Percentiles rank a stretch among this genome's conserved stretches.
phyloP scores from a whole-genome alignment of 2,888 invertebrate genomes.

The Griposia aprilina region DNA sequence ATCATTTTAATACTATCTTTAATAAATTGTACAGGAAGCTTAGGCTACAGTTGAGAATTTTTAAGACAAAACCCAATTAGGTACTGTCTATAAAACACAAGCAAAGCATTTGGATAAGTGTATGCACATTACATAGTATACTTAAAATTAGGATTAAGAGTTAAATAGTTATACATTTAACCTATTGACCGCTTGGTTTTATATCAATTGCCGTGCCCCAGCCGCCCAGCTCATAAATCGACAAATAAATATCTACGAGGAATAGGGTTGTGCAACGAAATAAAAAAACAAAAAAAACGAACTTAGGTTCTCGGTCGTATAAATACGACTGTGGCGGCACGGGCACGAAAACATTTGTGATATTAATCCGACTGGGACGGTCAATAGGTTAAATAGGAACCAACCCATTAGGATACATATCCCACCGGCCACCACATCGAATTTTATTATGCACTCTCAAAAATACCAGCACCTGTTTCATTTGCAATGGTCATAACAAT shows the following conservation, averaged over 20 bases:
- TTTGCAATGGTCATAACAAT: not conserved
- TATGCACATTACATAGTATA: not conserved
- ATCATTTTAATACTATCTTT: not conserved
- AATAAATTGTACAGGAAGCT: not conserved
- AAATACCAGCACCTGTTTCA: not conserved
- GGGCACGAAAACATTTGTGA: not conserved
- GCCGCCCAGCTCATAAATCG: not conserved
- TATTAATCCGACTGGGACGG: not conserved
- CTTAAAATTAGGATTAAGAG: not conserved
- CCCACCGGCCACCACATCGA: not conserved
- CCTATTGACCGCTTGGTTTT: not conserved
- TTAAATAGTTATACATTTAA: not conserved
- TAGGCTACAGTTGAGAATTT: constrained; percentile 7
- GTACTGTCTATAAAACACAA: constrained; percentile 31
- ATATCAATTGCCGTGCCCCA: not conserved
- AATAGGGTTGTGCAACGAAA: not conserved
- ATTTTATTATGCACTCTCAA: not conserved
- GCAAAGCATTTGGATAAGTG: constrained; percentile 30
- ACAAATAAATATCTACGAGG: not conserved
- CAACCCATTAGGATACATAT: not conserved
- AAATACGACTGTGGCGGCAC: not conserved
- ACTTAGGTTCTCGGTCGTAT: not conserved
- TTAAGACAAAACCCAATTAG: constrained; percentile 3
- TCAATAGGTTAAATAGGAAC: not conserved
- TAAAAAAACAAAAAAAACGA: not conserved